phyloP scores from a whole-genome alignment of 2,888 invertebrate species.

The Orchesellides sinensis region DNA sequence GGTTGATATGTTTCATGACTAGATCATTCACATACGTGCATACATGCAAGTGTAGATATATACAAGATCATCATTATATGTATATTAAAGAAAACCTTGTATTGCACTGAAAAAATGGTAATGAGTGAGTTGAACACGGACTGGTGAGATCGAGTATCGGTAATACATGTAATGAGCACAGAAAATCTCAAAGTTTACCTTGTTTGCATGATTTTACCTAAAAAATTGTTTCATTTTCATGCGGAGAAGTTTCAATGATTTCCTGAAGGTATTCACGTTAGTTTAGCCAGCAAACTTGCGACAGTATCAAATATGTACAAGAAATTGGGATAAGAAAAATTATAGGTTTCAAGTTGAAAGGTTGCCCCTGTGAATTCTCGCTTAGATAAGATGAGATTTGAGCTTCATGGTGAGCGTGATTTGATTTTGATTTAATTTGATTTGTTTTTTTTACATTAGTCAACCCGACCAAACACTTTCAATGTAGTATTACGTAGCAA shows the following conservation, averaged over 20 bases:
- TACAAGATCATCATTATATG: background rate
- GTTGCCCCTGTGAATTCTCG: slow-evolving; percentile 42
- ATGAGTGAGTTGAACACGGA: slow-evolving; percentile 4
- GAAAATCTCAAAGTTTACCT: background rate
- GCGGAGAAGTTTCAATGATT: background rate
- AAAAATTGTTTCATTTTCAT: background rate
- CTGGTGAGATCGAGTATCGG: too few relatives aligned
- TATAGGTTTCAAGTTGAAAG: slow-evolving; percentile 67
- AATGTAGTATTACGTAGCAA: background rate
- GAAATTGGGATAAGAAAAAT: slow-evolving; percentile 36
- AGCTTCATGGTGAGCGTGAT: slow-evolving; percentile 61
- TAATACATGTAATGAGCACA: background rate
- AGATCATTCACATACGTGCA: slow-evolving; percentile 34
- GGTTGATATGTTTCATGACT: slow-evolving; percentile 38
- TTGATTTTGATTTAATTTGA: slow-evolving; percentile 71
- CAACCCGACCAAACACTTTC: background rate
- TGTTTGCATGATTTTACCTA: background rate
- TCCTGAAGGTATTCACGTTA: background rate
- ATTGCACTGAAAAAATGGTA: background rate
- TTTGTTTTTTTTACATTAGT: slow-evolving; percentile 36
- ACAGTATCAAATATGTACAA: background rate
- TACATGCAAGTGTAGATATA: slow-evolving; percentile 2
- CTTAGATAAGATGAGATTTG: slow-evolving; percentile 47
- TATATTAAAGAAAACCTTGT: too few relatives aligned
- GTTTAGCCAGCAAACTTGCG: background rate